Evolutionary conservation across 2,113 vertebrate species (phyloP).

Genomic region (Jacana jacana): DNA sequence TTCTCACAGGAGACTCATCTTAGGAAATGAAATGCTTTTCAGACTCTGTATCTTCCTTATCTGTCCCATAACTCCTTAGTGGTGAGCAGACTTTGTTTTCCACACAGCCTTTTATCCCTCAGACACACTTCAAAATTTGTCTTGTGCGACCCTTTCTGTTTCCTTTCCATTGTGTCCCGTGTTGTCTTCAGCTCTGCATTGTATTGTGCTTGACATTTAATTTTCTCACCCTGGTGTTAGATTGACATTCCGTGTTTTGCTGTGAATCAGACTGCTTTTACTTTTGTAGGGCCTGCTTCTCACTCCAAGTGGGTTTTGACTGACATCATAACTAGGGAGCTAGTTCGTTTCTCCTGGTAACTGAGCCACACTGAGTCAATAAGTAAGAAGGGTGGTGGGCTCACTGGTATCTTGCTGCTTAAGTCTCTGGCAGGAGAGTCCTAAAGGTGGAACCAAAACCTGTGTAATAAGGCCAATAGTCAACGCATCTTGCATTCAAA

Average conservation of each 20-base stretch:
- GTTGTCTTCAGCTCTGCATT: background rate
- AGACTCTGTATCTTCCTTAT: background rate
- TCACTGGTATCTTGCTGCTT: background rate
- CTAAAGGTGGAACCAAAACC: background rate
- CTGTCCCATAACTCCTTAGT: background rate
- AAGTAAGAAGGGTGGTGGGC: background rate
- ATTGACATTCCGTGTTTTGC: background rate
- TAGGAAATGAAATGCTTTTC: background rate
- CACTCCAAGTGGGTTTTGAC: background rate
- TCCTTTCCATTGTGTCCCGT: background rate
- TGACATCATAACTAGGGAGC: background rate
- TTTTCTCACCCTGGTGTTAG: background rate
- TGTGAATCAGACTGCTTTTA: background rate
- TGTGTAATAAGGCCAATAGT: background rate
- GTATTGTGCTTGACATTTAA: background rate
- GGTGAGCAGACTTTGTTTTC: background rate
- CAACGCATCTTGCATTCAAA: background rate
- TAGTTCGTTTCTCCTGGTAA: background rate
- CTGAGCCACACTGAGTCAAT: fast-evolving
- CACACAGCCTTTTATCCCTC: background rate
- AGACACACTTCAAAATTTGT: background rate
- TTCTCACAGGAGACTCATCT: background rate
- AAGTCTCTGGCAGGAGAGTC: background rate
- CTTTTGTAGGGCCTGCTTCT: background rate
- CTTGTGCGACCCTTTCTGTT: background rate